A percentile compares a stretch with the other conserved stretches of the same genome.
phyloP scores from a whole-genome alignment of 2,888 invertebrate genomes.

The Lycophotia porphyrea region DNA sequence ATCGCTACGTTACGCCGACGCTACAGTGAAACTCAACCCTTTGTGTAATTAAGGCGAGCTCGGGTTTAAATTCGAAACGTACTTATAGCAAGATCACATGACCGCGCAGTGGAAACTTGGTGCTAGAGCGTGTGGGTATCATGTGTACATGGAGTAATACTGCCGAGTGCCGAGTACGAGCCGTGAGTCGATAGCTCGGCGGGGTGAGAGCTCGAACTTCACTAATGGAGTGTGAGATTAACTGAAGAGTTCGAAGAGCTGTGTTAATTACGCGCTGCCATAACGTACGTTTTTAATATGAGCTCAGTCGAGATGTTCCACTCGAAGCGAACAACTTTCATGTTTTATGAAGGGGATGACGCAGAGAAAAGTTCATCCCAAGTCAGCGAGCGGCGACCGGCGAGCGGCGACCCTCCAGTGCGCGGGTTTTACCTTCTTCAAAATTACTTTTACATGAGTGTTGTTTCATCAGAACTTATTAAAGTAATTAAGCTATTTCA shows the following conservation, averaged over 20 bases:
- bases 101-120: not conserved
- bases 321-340: slow-evolving; percentile 36
- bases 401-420: slow-evolving; percentile 14
- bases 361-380: slow-evolving; percentile 37
- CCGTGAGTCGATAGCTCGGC: not conserved
- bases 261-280: slow-evolving; percentile 62
- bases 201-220: slow-evolving; percentile 61
- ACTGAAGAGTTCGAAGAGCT: slow-evolving; percentile 52
- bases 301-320: slow-evolving; percentile 36
- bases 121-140: not conserved
- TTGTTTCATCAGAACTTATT: slow-evolving; percentile 18
- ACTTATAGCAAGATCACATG: slow-evolving; percentile 26
- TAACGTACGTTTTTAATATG: slow-evolving; percentile 63
- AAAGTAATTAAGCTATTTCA: slow-evolving; percentile 23
- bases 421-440: not conserved
- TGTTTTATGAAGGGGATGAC: slow-evolving; percentile 52
- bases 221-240: slow-evolving; percentile 74
- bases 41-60: slow-evolving; percentile 17
- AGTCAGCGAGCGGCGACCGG: not conserved
- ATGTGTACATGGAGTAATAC: not conserved
- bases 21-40: slow-evolving; percentile 22
- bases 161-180: slow-evolving; percentile 1
- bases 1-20: not conserved
- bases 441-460: slow-evolving; percentile 23
- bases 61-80: slow-evolving; percentile 36